Percentiles rank a stretch among this genome's conserved stretches.
Conservation (phyloP, 2,113 vertebrate species). For the Petromus typicus region DNA sequence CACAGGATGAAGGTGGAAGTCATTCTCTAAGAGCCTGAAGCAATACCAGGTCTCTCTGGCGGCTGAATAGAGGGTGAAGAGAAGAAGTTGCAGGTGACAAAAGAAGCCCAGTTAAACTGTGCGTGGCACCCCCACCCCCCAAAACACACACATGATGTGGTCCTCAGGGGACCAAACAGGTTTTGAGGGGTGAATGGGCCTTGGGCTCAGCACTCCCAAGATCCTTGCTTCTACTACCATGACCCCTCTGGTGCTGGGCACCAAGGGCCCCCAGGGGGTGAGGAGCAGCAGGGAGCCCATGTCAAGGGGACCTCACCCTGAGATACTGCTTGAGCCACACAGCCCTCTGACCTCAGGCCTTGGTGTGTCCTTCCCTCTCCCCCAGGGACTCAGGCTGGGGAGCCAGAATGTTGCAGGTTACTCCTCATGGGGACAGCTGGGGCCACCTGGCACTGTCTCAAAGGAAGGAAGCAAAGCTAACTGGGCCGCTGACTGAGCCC, state of each 20-base stretch:
- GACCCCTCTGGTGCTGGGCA: accelerated
- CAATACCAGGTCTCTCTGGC: constrained; percentile 72
- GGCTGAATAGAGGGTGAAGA: constrained; percentile 65
- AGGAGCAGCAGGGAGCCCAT: neutral
- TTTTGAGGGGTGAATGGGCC: neutral
- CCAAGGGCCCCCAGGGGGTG: neutral
- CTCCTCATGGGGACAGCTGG: neutral
- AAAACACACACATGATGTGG: neutral
- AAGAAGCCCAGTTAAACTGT: constrained; percentile 78
- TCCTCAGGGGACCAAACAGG: constrained; percentile 71
- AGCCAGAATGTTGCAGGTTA: too few species aligned
- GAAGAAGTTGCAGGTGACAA: constrained; percentile 79
- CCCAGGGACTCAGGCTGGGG: neutral
- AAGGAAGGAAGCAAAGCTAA: neutral
- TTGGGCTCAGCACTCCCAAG: neutral
- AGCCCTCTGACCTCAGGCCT: neutral
- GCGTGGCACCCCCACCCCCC: neutral
- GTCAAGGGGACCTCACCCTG: neutral
- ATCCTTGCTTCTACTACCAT: neutral
- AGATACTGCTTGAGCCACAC: neutral
- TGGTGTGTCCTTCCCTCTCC: neutral
- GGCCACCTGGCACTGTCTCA: accelerated
- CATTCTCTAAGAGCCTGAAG: constrained; percentile 48
- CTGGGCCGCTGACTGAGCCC: neutral
- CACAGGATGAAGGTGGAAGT: neutral